A percentile compares a stretch with the other conserved stretches of the same genome.
phyloP scores from a whole-genome alignment of 2,888 invertebrate genomes.

The Drosophila bunnanda region DNA sequence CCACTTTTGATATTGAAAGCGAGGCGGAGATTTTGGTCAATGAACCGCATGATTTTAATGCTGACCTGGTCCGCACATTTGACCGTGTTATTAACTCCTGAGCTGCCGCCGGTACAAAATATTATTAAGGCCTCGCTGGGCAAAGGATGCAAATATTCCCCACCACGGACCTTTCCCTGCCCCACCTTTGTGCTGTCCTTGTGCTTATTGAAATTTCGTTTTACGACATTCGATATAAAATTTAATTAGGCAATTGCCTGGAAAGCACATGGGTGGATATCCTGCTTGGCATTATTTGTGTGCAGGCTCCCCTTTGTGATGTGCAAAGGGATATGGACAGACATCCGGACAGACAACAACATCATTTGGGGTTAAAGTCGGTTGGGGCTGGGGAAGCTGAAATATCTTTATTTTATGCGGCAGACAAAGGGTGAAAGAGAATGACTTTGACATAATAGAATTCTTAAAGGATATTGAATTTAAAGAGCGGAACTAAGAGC shows the following conservation, averaged over 20 bases:
- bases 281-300: slow-evolving; percentile 13
- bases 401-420: slow-evolving; percentile 58
- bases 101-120: slow-evolving; percentile 21
- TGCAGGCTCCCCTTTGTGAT: slow-evolving; percentile 12
- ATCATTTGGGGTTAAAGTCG: slow-evolving; percentile 52
- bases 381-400: slow-evolving; percentile 27
- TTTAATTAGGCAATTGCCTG: slow-evolving; percentile 76
- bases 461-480: slow-evolving; percentile 2
- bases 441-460: slow-evolving; percentile 9
- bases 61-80: slow-evolving; percentile 48
- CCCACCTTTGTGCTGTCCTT: slow-evolving; percentile 35
- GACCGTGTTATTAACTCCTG: slow-evolving; percentile 66
- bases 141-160: slow-evolving; percentile 64
- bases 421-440: background rate
- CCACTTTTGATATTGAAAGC: slow-evolving; percentile 75
- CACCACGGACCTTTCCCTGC: background rate
- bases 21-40: slow-evolving; percentile 64
- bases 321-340: slow-evolving; percentile 16
- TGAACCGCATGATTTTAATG: slow-evolving; percentile 79
- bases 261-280: slow-evolving; percentile 49
- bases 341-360: slow-evolving; percentile 40
- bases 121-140: slow-evolving; percentile 48
- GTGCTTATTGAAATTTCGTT: slow-evolving; percentile 69
- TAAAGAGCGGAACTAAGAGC: background rate
- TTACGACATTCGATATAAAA: slow-evolving; percentile 73